Base-by-base conservation (phyloP, 64 coral and sea anemone species). In the Montipora capricornis region DNA sequence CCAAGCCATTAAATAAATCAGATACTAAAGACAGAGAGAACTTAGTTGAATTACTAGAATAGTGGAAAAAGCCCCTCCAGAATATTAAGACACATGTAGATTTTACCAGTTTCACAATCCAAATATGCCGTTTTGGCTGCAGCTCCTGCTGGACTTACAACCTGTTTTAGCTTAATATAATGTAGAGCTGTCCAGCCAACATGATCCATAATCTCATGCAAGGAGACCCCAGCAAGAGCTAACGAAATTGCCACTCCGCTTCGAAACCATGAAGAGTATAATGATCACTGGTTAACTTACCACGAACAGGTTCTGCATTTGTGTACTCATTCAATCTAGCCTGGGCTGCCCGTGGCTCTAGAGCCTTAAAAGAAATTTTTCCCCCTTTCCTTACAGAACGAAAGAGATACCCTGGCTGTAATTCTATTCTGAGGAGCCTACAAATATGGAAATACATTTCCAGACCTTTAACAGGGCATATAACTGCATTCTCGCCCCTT, bases 211-310 rank as follows among this genome's bases (percentile, higher is more conserved):
- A 37, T 37, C 37, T 37, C 37, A 37, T 37, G 37, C 37, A 37
- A 37, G 37, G 37, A 37, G 37, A 37, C 37, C 37, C 37, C 37
- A 37, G 37, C 37, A 37, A 37, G 37, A 37, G 37, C 37, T 37
- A 37, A 37, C 37, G 37, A 37, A 37, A 37, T 37, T 37, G 90
- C 90, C 2, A 69, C 67, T 9, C 90, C 57, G 62, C 70, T 85
- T 66, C 79, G n/a, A 92, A 92, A 57, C 80, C 59, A 85, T 92
- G 80, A 15, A 77, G 37, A 2, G 90, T 84, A 53, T 74, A 69
- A 37, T 37, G 37, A 37, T 37, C 37, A 37, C 37, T 37, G 37
- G 37, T 37, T 37, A 37, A 37, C 37, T 37, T 37, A 37, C 37
- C 37, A 37, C 37, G 37, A 37, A 37, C 37, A 37, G 37, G 37